Base-by-base conservation (phyloP, 1,140 invertebrate genomes). In the Trichonephila clavipes region DNA sequence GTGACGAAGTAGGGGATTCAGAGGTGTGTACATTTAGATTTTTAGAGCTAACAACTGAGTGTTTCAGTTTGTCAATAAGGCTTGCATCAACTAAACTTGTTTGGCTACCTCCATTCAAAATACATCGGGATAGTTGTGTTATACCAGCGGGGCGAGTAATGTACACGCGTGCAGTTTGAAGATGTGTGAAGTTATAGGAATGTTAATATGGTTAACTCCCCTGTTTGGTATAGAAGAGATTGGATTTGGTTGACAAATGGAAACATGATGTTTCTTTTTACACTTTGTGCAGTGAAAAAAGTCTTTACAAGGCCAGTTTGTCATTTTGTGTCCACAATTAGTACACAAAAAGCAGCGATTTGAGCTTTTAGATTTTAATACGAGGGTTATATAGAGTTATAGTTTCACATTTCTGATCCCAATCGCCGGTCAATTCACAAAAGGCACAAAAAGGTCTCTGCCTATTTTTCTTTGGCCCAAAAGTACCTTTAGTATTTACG, bases 111-210 rank as follows among this genome's bases (percentile, higher is more conserved):
- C n/a, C n/a, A n/a, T n/a, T n/a, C n/a, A n/a, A n/a, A 85, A 92
- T 83, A 40, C 90, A 93, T 7, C 85, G 61, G 16, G 83, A 87
- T 44, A 87, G 44, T 28, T 93, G 87, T 40, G 83, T 87, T 40
- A 93, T 3, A 16, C 62, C 83, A 72, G 83, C 87, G 64, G 64
- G 91, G 34, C 83, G 62, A 59, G 66, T 88, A 87, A 93, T 34
- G 62, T 77, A 93, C n/a, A 87, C 64, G n/a, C 91, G 91, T 24
- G 91, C 85, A 81, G 91, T 88, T 86, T 93, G 82, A 58, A 69
- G 51, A 66, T 92, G 66, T 0, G 44, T 66, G 51, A 66, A 92
- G 34, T 86, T 85, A n/a, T 85, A 85, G 72, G 69, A 5, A 90
- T 77, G 58, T n/a, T 81, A 59, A 90, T 77, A 14, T 90, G 66